phyloP scores from a whole-genome alignment of 2,888 invertebrate genomes.

The Carpatolechia fugitivella region DNA sequence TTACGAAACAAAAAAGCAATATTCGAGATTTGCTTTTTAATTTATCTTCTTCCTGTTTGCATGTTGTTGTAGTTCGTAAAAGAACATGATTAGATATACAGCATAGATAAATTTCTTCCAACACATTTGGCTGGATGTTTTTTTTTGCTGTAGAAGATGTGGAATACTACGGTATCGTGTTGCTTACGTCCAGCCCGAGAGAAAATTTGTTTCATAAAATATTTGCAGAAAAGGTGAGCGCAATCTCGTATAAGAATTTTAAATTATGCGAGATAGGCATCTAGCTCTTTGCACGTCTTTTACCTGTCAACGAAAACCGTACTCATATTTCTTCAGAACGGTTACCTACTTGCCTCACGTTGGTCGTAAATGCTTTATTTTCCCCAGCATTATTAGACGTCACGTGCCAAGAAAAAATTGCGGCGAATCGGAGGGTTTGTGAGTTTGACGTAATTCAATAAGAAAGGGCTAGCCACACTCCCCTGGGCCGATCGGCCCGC shows the following conservation, averaged over 20 bases:
- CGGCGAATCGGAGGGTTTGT: constrained; percentile 29
- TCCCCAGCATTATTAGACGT: constrained; percentile 27
- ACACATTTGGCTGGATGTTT: not conserved
- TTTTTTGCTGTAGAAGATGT: not conserved
- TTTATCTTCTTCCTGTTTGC: too few species aligned
- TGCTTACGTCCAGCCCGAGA: not conserved
- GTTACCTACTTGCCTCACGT: constrained; percentile 3
- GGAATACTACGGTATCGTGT: not conserved
- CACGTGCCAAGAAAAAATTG: constrained; percentile 39
- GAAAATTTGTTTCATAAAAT: constrained; percentile 3
- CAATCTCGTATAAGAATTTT: constrained; percentile 3
- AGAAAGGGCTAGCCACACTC: constrained; percentile 26
- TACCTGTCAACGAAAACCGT: constrained; percentile 3
- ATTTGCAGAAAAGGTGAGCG: constrained; percentile 4
- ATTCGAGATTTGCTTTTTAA: not conserved
- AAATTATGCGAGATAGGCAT: constrained; percentile 5
- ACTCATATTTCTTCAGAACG: constrained; percentile 1
- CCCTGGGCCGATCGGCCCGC: constrained; percentile 24
- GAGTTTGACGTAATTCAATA: constrained; percentile 35
- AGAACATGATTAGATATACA: too few species aligned
- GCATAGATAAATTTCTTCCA: too few species aligned
- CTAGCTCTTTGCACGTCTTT: constrained; percentile 5
- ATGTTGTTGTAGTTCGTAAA: too few species aligned
- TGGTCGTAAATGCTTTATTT: constrained; percentile 41
- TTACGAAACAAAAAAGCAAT: not conserved